Percentiles rank a stretch among this genome's conserved stretches.
Conservation (phyloP, 1,140 invertebrate genomes). For the Maconellicoccus hirsutus region DNA sequence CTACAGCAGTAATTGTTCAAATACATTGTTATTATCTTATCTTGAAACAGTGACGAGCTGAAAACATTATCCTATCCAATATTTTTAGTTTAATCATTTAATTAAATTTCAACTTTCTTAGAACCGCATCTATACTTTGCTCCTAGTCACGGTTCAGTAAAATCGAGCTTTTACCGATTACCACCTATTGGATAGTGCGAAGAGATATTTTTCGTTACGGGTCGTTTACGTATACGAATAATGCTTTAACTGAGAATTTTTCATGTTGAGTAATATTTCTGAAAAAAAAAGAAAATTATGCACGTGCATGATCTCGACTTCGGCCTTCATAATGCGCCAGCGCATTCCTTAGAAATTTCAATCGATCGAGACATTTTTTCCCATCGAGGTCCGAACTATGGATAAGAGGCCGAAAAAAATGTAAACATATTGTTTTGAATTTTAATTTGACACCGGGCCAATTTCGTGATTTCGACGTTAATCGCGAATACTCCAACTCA, state of each 20-base stretch:
- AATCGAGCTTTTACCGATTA: neutral
- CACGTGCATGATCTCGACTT: neutral
- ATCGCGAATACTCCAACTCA: no score
- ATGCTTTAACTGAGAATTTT: neutral
- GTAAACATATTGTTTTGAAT: neutral
- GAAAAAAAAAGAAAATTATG: neutral
- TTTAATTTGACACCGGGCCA: neutral
- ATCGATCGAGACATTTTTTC: conserved; percentile 7
- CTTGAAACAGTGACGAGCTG: neutral
- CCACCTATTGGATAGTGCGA: neutral
- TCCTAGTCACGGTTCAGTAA: neutral
- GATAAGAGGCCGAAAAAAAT: neutral
- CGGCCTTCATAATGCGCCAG: neutral
- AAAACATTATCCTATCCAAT: no score
- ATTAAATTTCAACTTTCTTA: neutral
- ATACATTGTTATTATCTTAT: neutral
- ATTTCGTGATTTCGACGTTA: neutral
- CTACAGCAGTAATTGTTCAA: neutral
- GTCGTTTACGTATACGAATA: neutral
- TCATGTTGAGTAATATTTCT: neutral
- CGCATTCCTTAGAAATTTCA: neutral
- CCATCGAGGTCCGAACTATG: neutral
- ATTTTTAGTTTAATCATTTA: no score
- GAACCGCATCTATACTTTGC: neutral
- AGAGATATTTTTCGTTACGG: neutral